Conservation (phyloP, 2,888 invertebrate genomes). For the Philaethria dido region DNA sequence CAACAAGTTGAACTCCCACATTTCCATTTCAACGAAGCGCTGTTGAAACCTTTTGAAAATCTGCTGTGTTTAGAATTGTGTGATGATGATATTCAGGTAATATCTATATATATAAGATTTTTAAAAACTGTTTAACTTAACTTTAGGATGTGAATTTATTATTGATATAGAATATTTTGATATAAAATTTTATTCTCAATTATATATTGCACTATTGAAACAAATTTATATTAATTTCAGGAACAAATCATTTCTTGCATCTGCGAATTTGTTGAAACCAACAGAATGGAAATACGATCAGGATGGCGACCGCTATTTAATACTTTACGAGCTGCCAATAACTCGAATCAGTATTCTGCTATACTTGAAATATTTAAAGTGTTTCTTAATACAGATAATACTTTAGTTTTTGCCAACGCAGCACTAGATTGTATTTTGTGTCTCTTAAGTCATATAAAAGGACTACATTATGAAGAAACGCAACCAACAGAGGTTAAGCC, state of each 20-base stretch:
- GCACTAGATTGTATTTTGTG: constrained; percentile 97
- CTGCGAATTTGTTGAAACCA: constrained; percentile 97
- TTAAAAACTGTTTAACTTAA: too few species aligned
- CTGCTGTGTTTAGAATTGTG: constrained; percentile 96
- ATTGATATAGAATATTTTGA: too few species aligned
- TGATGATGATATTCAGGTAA: constrained; percentile 95
- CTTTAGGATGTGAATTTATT: too few species aligned
- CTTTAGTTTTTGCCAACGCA: constrained; percentile 96
- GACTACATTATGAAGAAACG: constrained; percentile 85
- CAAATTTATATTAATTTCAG: constrained; percentile 64
- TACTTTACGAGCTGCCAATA: constrained; percentile 93
- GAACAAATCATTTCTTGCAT: constrained; percentile 96
- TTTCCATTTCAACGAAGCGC: constrained; percentile 97
- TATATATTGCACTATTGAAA: neutral
- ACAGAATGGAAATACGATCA: constrained; percentile 95
- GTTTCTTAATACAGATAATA: constrained; percentile 96
- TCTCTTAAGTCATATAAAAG: constrained; percentile 89
- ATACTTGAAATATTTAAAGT: constrained; percentile 96
- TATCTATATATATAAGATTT: neutral
- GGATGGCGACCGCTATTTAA: constrained; percentile 99
- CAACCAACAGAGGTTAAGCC: constrained; percentile 74
- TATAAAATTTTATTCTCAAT: neutral
- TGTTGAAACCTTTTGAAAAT: constrained; percentile 97
- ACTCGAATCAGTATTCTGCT: constrained; percentile 88
- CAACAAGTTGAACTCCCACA: constrained; percentile 95